A percentile compares a stretch with the other conserved stretches of the same genome.
These are phyloP conservation scores for Dendrophyllia cribrosa DNA, from an alignment of 64 coral and sea anemone genomes.

Conservation along the genomic window DNA sequence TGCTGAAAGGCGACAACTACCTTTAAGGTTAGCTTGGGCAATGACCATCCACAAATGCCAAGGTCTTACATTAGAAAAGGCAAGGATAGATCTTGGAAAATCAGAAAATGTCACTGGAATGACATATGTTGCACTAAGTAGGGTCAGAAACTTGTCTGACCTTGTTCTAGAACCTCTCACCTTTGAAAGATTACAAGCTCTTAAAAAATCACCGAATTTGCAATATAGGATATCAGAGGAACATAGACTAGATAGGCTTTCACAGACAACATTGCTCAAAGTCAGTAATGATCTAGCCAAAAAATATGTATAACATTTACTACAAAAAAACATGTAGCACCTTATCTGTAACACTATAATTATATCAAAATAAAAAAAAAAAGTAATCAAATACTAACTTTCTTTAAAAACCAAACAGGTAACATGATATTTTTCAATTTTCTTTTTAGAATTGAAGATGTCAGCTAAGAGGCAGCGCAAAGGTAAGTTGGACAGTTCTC, in stretches of 20 bases:
- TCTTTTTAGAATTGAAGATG: conserved; percentile 1
- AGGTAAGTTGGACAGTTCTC: neutral
- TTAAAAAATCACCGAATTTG: too few species aligned
- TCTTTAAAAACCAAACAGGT: conserved; percentile 14
- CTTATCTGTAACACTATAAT: conserved; percentile 2
- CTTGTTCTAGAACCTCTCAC: too few species aligned
- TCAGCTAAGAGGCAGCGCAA: neutral
- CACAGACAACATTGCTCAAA: conserved; percentile 12
- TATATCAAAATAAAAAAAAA: too few species aligned
- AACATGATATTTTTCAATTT: conserved; percentile 2
- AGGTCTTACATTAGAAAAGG: too few species aligned
- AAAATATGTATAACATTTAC: conserved; percentile 7
- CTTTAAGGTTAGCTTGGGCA: too few species aligned
- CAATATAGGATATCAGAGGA: conserved; percentile 16
- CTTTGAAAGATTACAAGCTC: too few species aligned
- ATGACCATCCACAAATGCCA: too few species aligned
- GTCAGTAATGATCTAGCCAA: neutral
- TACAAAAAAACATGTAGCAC: conserved; percentile 9
- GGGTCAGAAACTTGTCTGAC: too few species aligned
- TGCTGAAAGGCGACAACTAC: too few species aligned
- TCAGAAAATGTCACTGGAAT: too few species aligned
- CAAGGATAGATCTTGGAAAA: too few species aligned
- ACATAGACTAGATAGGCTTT: neutral
- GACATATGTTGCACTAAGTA: too few species aligned
- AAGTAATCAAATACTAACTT: conserved; percentile 9